These are phyloP conservation scores for Ranitomeya imitator DNA, from an alignment of 2,113 vertebrate species.

Conservation along the genomic window DNA sequence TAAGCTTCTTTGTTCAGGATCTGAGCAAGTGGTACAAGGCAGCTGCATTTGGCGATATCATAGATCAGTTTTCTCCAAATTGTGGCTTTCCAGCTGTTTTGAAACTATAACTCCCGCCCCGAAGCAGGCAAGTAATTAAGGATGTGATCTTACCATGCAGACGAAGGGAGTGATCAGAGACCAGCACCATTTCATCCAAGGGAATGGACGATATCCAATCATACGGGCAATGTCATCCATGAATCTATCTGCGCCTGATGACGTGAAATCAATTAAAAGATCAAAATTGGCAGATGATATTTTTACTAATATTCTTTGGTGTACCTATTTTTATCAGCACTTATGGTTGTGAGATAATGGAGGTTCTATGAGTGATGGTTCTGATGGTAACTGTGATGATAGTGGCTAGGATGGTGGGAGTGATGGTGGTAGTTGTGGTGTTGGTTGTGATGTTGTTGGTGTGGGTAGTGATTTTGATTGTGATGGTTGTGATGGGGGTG, in stretches of 20 bases:
- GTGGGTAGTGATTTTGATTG: too few species aligned
- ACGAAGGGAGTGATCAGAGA: constrained; percentile 79
- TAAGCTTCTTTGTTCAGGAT: constrained; percentile 1
- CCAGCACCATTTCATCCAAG: constrained; percentile 86
- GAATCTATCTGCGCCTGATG: constrained; percentile 79
- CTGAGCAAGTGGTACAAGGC: neutral
- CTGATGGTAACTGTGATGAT: too few species aligned
- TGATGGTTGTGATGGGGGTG: too few species aligned
- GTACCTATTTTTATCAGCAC: neutral
- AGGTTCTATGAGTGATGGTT: too few species aligned
- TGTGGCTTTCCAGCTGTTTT: neutral
- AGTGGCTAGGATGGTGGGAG: too few species aligned
- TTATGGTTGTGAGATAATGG: neutral
- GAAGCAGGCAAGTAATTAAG: neutral
- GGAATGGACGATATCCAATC: constrained; percentile 81
- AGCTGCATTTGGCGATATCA: neutral
- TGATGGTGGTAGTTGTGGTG: too few species aligned
- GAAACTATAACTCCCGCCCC: neutral
- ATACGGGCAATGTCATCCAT: constrained; percentile 83
- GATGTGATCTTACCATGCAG: constrained; percentile 72
- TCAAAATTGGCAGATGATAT: neutral
- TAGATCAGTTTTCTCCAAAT: neutral
- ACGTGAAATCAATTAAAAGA: neutral
- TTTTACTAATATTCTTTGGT: neutral
- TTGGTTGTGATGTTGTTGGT: too few species aligned